Percentiles rank a stretch among this genome's conserved stretches.
Evolutionary conservation across 2,797 vertebrate species (phyloP).

Genomic region (Peromyscus aztecus): DNA sequence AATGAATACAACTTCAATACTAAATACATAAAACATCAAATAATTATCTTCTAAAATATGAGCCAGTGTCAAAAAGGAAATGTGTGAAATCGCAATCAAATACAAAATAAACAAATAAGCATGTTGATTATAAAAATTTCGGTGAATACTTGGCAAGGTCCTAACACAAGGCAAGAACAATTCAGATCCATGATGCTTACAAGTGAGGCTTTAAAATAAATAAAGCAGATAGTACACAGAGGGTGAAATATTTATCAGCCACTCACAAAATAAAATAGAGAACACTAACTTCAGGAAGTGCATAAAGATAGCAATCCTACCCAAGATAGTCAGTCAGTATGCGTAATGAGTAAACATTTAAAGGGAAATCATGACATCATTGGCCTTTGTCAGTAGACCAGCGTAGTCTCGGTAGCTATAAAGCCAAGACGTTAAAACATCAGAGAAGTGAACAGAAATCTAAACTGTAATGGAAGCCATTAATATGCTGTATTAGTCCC

Average conservation of each 20-base stretch:
- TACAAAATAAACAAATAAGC: slow-evolving; percentile 54
- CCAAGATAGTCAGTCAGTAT: not conserved
- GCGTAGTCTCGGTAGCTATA: not conserved
- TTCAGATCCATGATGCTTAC: not conserved
- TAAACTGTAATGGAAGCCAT: not conserved
- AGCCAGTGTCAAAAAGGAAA: not conserved
- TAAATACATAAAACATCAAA: not conserved
- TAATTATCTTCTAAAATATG: not conserved
- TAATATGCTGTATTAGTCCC: not conserved
- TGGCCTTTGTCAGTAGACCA: not conserved
- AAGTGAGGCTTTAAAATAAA: slow-evolving; percentile 15
- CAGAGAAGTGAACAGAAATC: slow-evolving; percentile 12
- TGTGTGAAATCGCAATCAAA: slow-evolving; percentile 23
- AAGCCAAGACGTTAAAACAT: not conserved
- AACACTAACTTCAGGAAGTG: slow-evolving; percentile 48
- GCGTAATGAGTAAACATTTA: slow-evolving; percentile 4
- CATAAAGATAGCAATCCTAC: not conserved
- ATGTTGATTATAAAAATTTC: not conserved
- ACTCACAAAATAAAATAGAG: slow-evolving; percentile 41
- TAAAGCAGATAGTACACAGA: not conserved
- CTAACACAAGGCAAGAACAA: not conserved
- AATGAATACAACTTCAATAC: slow-evolving; percentile 6
- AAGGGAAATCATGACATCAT: not conserved
- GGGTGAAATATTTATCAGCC: not conserved
- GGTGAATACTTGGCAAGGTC: not conserved